A percentile compares a stretch with the other conserved stretches of the same genome.
Conservation (phyloP, 2,888 invertebrate genomes). For the Athetis lepigone region DNA sequence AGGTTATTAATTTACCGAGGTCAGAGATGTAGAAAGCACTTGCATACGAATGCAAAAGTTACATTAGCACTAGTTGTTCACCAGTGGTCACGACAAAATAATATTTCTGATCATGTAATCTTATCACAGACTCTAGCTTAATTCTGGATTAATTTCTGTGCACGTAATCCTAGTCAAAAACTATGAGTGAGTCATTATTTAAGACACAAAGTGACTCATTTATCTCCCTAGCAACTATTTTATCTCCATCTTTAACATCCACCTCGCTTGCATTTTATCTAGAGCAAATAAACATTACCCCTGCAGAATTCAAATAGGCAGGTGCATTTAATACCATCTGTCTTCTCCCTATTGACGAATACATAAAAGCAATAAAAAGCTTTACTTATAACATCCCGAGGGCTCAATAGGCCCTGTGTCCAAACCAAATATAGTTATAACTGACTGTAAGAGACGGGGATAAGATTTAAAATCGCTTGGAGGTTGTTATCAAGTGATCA, state of each 20-base stretch:
- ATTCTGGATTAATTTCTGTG: conserved; percentile 3
- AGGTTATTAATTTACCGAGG: too few relatives aligned
- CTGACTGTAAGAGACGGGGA: background rate
- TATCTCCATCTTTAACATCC: conserved; percentile 18
- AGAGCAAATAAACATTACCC: conserved; percentile 36
- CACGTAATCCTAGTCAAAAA: background rate
- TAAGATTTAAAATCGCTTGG: conserved; percentile 58
- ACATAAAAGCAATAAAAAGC: conserved; percentile 64
- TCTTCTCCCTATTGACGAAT: conserved; percentile 63
- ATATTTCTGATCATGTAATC: too few relatives aligned
- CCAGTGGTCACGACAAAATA: too few relatives aligned
- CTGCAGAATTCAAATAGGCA: conserved; percentile 47
- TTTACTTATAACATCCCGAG: conserved; percentile 59
- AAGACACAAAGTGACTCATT: conserved; percentile 32
- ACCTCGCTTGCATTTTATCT: conserved; percentile 24
- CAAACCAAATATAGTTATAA: conserved; percentile 33
- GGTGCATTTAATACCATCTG: conserved; percentile 61
- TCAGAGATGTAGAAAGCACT: too few relatives aligned
- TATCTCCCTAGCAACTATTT: conserved; percentile 28
- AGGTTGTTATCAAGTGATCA: conserved; percentile 58
- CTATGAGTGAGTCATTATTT: conserved; percentile 11
- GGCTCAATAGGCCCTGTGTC: conserved; percentile 58
- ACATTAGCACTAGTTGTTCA: too few relatives aligned
- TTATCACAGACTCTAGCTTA: background rate
- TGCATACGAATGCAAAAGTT: too few relatives aligned